Conservation (phyloP, 1,140 invertebrate genomes). For the Ceratina australensis region DNA sequence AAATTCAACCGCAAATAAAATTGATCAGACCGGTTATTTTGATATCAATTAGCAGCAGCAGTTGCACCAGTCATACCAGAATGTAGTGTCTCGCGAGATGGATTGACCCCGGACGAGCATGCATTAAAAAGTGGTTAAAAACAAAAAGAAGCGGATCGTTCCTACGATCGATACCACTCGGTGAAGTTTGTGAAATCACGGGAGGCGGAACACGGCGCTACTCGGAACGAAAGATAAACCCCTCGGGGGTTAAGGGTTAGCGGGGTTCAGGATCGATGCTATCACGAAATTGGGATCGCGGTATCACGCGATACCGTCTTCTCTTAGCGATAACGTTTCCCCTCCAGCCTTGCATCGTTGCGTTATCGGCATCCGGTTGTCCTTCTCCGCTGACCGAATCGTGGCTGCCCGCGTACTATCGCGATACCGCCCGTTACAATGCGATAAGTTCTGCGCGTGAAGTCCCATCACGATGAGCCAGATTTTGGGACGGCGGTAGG, state of each 20-base stretch:
- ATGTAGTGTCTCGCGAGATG: background rate
- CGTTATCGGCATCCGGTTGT: slow-evolving; percentile 41
- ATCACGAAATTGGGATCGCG: slow-evolving; percentile 60
- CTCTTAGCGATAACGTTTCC: slow-evolving; percentile 26
- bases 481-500: background rate
- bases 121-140: background rate
- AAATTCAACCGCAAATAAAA: too few species aligned
- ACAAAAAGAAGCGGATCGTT: background rate
- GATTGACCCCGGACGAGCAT: background rate
- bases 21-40: too few species aligned
- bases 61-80: too few species aligned
- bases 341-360: background rate
- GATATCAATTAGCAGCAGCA: too few species aligned
- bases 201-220: background rate
- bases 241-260: slow-evolving; percentile 30
- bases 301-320: slow-evolving; percentile 36
- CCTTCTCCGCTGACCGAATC: slow-evolving; percentile 26
- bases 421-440: slow-evolving; percentile 53
- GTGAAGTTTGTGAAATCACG: slow-evolving; percentile 12
- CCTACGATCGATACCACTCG: background rate
- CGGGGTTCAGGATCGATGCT: slow-evolving; percentile 49
- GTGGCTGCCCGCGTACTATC: slow-evolving; percentile 53
- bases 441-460: slow-evolving; percentile 50
- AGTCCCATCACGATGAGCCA: slow-evolving; percentile 22
- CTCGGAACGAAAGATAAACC: slow-evolving; percentile 24